phyloP scores from a whole-genome alignment of 37 sponge, comb jelly and placozoan species.

The Eunapius fragilis region DNA sequence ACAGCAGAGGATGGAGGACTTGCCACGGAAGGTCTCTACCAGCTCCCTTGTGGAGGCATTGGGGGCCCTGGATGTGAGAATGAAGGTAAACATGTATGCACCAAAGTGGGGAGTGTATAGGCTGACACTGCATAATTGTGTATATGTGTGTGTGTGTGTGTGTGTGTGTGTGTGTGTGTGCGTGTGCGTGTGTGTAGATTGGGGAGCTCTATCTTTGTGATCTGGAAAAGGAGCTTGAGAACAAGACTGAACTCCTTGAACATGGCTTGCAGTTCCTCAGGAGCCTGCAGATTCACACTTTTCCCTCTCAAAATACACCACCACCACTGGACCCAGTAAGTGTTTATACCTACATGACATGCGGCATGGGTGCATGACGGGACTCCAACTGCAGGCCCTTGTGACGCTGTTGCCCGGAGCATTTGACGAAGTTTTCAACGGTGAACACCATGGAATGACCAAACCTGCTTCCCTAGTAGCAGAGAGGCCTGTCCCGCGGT shows the following conservation, averaged over 20 bases:
- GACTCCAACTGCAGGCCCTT: not conserved
- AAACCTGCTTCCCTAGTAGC: not conserved
- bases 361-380: not conserved
- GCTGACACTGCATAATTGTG: too few species aligned
- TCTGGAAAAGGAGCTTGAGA: not conserved
- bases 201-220: slow-evolving; percentile 34
- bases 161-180: slow-evolving; percentile 39
- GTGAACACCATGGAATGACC: not conserved
- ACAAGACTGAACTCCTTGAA: slow-evolving; percentile 23
- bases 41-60: not conserved
- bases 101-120: not conserved
- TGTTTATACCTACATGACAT: not conserved
- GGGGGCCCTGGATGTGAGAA: slow-evolving; percentile 3
- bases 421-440: not conserved
- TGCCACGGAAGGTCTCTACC: not conserved
- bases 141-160: slow-evolving; percentile 33
- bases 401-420: slow-evolving; percentile 18
- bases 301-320: not conserved
- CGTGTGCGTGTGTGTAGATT: slow-evolving; percentile 29
- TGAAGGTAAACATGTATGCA: not conserved
- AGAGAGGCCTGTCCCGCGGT: not conserved
- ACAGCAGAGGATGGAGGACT: not conserved
- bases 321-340: slow-evolving; percentile 36
- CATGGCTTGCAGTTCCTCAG: not conserved
- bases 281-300: not conserved